Conservation (phyloP, 2,888 invertebrate species). For the Tenthredo livida region DNA sequence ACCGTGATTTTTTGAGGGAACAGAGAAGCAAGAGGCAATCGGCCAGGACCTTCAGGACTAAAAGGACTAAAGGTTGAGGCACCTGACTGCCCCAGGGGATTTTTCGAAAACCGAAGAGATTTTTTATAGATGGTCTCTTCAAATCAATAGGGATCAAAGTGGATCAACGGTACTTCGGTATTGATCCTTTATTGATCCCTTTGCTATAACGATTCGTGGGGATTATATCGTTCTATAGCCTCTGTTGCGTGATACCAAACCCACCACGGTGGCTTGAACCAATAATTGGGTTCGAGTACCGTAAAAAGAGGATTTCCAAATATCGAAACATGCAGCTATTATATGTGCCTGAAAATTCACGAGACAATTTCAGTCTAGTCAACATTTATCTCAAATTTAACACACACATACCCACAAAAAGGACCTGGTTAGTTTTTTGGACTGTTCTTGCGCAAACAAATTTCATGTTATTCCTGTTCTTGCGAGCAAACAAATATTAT, state of each 20-base stretch:
- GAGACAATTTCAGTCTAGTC: not conserved
- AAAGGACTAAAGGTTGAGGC: slow-evolving; percentile 64
- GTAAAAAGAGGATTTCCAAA: slow-evolving; percentile 29
- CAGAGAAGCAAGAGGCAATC: slow-evolving; percentile 27
- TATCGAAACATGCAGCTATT: not conserved
- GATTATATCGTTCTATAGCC: slow-evolving; percentile 34
- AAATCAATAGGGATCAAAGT: slow-evolving; percentile 71
- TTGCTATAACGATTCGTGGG: not conserved
- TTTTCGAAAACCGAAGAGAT: slow-evolving; percentile 64
- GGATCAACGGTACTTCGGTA: slow-evolving; percentile 50
- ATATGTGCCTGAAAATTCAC: not conserved
- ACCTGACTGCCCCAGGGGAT: slow-evolving; percentile 73
- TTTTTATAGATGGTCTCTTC: slow-evolving; percentile 63
- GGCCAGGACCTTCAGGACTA: slow-evolving; percentile 36
- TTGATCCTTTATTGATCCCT: slow-evolving; percentile 49
- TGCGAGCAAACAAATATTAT: not conserved
- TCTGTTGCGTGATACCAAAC: slow-evolving; percentile 40
- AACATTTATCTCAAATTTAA: not conserved
- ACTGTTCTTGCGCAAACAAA: not conserved
- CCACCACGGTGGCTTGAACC: not conserved
- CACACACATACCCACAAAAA: too few relatives aligned
- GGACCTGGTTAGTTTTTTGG: not conserved
- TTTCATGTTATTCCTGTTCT: not conserved
- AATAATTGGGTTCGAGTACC: slow-evolving; percentile 29
- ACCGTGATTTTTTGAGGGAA: slow-evolving; percentile 54